Evolutionary conservation across 2,888 invertebrate species (phyloP).

Genomic region (Carabus problematicus): DNA sequence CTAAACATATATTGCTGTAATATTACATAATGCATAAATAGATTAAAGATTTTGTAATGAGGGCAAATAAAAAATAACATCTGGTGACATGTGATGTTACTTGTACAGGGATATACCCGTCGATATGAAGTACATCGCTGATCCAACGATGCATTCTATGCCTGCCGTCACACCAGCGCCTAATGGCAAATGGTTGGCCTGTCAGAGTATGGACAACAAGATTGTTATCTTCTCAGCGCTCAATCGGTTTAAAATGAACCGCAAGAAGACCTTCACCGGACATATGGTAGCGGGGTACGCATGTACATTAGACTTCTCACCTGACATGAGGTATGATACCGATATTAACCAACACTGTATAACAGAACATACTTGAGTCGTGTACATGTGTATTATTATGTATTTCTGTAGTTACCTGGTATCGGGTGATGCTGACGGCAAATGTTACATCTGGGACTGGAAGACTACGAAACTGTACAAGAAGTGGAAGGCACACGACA

Average conservation of each 20-base stretch:
- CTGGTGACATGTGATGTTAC: conserved; percentile 16
- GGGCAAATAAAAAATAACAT: too few species aligned
- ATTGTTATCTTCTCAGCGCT: conserved; percentile 97
- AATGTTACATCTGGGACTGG: conserved; percentile 99
- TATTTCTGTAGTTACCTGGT: conserved; percentile 79
- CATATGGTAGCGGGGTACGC: conserved; percentile 99
- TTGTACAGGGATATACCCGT: conserved; percentile 83
- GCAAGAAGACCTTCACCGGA: conserved; percentile 96
- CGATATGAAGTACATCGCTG: conserved; percentile 99
- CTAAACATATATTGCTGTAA: too few species aligned
- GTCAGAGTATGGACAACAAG: conserved; percentile 99
- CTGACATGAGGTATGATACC: conserved; percentile 87
- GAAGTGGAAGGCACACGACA: conserved; percentile 99
- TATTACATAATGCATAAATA: too few species aligned
- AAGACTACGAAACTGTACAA: conserved; percentile 97
- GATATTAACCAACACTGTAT: too few species aligned
- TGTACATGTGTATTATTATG: too few species aligned
- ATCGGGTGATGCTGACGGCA: conserved; percentile 98
- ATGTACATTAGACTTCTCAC: conserved; percentile 95
- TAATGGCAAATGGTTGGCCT: conserved; percentile 98
- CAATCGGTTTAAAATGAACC: conserved; percentile 96
- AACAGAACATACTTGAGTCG: background rate
- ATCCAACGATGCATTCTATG: conserved; percentile 99
- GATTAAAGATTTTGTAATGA: too few species aligned
- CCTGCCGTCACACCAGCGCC: conserved; percentile 95